Conservation (phyloP, 2,888 invertebrate genomes). For the Dicyrtomina minuta region DNA sequence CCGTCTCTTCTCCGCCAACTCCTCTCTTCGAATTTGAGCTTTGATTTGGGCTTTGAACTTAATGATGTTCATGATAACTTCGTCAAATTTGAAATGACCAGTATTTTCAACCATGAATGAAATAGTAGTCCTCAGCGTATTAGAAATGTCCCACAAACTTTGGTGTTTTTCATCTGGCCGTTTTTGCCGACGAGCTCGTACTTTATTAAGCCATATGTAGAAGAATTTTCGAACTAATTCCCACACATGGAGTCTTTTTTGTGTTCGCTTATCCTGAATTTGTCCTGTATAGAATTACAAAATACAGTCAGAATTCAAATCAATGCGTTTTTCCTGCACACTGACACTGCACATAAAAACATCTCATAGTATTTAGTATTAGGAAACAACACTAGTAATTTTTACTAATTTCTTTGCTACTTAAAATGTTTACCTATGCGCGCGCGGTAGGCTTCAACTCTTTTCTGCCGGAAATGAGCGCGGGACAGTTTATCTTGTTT, state of each 20-base stretch:
- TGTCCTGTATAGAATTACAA: no score
- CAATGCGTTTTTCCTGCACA: no score
- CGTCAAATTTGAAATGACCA: conserved; percentile 42
- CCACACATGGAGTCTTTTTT: no score
- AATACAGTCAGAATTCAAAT: no score
- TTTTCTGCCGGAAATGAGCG: no score
- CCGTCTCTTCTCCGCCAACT: conserved; percentile 32
- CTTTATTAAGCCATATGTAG: conserved; percentile 37
- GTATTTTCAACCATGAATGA: conserved; percentile 35
- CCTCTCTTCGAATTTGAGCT: conserved; percentile 36
- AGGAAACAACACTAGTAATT: no score
- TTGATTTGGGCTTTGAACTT: conserved; percentile 40
- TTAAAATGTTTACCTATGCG: conserved; percentile 1
- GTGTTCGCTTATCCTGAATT: no score
- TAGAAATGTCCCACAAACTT: conserved; percentile 41
- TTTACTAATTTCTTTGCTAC: no score
- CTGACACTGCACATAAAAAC: no score
- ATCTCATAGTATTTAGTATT: no score
- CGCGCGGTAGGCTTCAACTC: conserved; percentile 5
- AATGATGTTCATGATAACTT: conserved; percentile 40
- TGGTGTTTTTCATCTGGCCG: conserved; percentile 39
- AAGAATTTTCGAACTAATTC: conserved; percentile 38
- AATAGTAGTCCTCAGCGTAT: conserved; percentile 32
- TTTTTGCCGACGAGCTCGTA: conserved; percentile 31
- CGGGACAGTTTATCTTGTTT: no score